Evolutionary conservation across 2,113 vertebrate species (phyloP), one percentile per base, ranked within the genome.

Genomic region (Trematomus loennbergii): DNA sequence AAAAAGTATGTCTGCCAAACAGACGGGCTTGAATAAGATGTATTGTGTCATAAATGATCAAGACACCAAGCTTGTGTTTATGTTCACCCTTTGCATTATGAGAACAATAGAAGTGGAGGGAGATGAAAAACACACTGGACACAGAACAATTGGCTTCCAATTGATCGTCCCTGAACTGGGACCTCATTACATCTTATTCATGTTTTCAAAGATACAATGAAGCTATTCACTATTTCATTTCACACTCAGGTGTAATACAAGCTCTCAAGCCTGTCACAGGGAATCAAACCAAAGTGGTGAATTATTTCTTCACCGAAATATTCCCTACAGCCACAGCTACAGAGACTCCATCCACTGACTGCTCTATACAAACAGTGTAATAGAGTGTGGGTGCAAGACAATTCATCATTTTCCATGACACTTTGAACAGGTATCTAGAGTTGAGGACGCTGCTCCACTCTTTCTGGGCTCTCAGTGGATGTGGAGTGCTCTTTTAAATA

Each of bases 331-430:
- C 67, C 82, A 77, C 78, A 87, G 72, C 72, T 63, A 69, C 59
- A 74, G 45, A 81, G 79, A 57, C 64, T 48, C 79, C 87, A 66
- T 86, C 79, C 81, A 84, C 84, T 77, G 71, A 73, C 68, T 73
- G 60, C 79, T 78, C 78, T 85, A 85, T 78, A 84, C 83, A 90
- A 89, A 90, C 80, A 79, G 57, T 66, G 59, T 84, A 85, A 88
- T 65, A 73, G 79, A 84, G 72, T 68, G 69, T 29, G 36, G 52
- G 43, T 46, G 71, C 67, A 57, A 87, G 71, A 86, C 84, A 75
- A 80, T 90, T 83, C 79, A 91, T 91, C 72, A 88, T 86, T 79
- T 78, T 87, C 61, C 17, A 25, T 79, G 85, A 82, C 88, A 90
- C 60, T 69, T 81, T 79, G 80, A 88, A 89, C 78, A 87, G 85